Conservation (phyloP, 2,888 invertebrate species). For the Troides helena region DNA sequence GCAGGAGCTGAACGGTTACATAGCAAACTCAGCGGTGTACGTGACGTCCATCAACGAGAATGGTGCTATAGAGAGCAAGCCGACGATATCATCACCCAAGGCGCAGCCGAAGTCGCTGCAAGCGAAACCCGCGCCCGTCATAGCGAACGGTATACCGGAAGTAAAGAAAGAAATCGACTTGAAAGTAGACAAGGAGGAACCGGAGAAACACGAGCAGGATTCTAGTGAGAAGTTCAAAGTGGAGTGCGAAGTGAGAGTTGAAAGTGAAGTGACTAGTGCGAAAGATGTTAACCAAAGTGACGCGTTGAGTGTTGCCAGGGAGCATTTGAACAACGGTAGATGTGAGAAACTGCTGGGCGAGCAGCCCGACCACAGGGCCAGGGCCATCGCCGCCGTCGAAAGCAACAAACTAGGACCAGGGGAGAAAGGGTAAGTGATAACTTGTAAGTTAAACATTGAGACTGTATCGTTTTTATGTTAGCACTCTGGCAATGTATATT, state of each 20-base stretch:
- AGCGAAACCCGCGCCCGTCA: slow-evolving; percentile 70
- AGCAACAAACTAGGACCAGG: slow-evolving; percentile 80
- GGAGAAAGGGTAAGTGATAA: slow-evolving; percentile 78
- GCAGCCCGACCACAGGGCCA: slow-evolving; percentile 80
- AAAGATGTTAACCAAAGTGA: slow-evolving; percentile 73
- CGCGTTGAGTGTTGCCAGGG: slow-evolving; percentile 67
- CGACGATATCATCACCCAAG: slow-evolving; percentile 72
- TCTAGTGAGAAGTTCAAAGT: slow-evolving; percentile 65
- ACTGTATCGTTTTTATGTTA: no score
- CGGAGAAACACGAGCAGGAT: slow-evolving; percentile 69
- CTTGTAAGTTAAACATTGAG: no score
- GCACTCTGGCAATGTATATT: no score
- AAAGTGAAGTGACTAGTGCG: slow-evolving; percentile 64
- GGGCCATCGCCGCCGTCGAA: slow-evolving; percentile 82
- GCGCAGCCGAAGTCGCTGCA: slow-evolving; percentile 69
- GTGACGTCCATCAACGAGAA: slow-evolving; percentile 86
- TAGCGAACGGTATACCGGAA: slow-evolving; percentile 63
- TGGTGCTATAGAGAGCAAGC: slow-evolving; percentile 72
- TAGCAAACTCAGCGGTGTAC: slow-evolving; percentile 90
- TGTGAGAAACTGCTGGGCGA: slow-evolving; percentile 87
- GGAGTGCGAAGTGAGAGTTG: slow-evolving; percentile 53
- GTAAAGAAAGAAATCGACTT: slow-evolving; percentile 51
- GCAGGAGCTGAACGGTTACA: slow-evolving; percentile 88
- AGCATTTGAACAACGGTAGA: slow-evolving; percentile 82
- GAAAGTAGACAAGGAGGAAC: slow-evolving; percentile 51